These are phyloP conservation scores for Platycercus adscitus DNA, from an alignment of 2,113 vertebrate genomes.

Conservation along the genomic window DNA sequence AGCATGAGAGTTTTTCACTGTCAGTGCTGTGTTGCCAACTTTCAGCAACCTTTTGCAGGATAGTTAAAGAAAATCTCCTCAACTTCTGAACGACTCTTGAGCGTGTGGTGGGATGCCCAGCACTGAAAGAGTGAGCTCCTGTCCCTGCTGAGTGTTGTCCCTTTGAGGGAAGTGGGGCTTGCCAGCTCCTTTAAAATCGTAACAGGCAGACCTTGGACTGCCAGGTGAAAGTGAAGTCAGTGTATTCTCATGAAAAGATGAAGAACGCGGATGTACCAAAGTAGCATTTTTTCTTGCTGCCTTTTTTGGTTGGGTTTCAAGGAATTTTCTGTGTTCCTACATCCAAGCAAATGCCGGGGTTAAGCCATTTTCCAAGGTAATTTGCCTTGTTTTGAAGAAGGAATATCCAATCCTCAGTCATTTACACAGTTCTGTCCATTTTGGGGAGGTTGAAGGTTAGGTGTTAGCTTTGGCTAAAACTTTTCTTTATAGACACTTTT, in stretches of 20 bases:
- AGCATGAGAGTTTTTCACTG: neutral
- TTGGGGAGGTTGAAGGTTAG: neutral
- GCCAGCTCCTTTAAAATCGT: neutral
- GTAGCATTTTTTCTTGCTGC: neutral
- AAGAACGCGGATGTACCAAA: neutral
- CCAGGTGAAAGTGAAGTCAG: neutral
- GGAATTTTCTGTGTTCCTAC: neutral
- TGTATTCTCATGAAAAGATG: neutral
- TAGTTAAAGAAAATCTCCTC: neutral
- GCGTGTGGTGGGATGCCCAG: neutral
- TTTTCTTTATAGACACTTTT: neutral
- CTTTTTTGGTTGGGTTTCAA: neutral
- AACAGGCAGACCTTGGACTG: neutral
- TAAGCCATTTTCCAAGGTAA: neutral
- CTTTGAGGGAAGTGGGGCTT: neutral
- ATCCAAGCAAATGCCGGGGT: neutral
- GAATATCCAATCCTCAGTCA: neutral
- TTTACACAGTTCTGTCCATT: neutral
- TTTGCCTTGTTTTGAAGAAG: neutral
- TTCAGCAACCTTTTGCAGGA: neutral
- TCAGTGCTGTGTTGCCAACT: neutral
- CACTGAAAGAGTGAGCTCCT: neutral
- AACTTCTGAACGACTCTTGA: neutral
- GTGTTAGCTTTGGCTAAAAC: neutral
- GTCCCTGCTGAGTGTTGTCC: neutral